Base-by-base conservation (phyloP, 1,140 invertebrate species). In the Drosophila setifemur region DNA sequence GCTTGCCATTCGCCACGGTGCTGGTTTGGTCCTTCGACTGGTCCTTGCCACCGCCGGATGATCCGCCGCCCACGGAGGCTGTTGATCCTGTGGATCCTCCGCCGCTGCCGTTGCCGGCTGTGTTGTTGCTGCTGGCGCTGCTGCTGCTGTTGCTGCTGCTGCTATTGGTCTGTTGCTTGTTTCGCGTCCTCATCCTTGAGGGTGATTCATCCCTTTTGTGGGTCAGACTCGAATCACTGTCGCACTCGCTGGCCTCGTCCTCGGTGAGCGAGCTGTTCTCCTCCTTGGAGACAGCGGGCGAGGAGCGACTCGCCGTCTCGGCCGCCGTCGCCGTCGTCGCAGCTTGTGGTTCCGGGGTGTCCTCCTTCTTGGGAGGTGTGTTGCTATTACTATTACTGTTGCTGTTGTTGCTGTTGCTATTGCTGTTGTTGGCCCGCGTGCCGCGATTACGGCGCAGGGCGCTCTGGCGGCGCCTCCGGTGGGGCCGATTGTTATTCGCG, bases 261-360 rank as follows among this genome's bases (percentile, higher is more conserved):
- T 98, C 97, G 77, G 96, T 98, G 45, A 97, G 96, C 45, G 97
- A 98, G 92, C 96, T 98, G 75, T 95, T 95, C 90, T 95, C 95
- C 90, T 94, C 93, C 73, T 91, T 90, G 87, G 89, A 89, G 88
- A 89, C 92, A 91, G 92, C 93, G 49, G 94, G 93, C 47, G 93
- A 93, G 43, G 93, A 93, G 63, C 93, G 90, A 75, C 60, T 90
- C 82, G 88, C 83, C 79, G 88, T 88, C 87, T 89, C 88, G 82
- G 83, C 77, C 77, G 83, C 68, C 74, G 85, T 71, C 79, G 85
- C 85, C 76, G 85, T 81, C 85, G 85, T 88, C 88, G 88, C 83
- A 81, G 88, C 73, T 89, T 89, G 90, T 81, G 89, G 86, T 90
- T 91, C 89, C 69, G 87, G 88, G 26, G 88, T 90, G 68, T 90